Conservation (phyloP, 2,888 invertebrate species). For the Zygogramma bicolorata region DNA sequence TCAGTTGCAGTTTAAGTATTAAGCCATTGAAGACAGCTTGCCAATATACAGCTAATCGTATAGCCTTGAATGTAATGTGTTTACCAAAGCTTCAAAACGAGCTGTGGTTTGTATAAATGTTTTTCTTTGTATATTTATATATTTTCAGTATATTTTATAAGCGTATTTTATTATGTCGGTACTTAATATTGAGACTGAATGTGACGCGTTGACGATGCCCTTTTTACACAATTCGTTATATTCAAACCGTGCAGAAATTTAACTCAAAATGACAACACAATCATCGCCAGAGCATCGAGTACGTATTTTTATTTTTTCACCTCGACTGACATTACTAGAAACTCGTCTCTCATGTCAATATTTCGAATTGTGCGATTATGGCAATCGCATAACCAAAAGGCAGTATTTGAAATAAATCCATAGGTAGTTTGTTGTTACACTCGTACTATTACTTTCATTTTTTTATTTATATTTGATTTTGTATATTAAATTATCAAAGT, state of each 20-base stretch:
- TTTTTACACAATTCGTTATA: not conserved
- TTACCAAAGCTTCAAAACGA: constrained; percentile 36
- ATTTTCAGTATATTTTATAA: constrained; percentile 35
- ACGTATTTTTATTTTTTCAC: not conserved
- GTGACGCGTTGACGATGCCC: not conserved
- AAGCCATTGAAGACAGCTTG: constrained; percentile 7
- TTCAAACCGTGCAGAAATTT: not conserved
- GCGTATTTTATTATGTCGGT: constrained; percentile 35
- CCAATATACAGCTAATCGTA: constrained; percentile 32
- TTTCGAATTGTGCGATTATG: constrained; percentile 21
- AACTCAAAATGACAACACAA: not conserved
- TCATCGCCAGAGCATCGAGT: not conserved
- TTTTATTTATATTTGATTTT: constrained; percentile 34
- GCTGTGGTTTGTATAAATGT: constrained; percentile 46
- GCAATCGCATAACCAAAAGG: constrained; percentile 8
- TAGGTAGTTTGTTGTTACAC: constrained; percentile 35
- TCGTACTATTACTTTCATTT: constrained; percentile 30
- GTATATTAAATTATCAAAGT: constrained; percentile 53
- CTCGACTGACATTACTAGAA: not conserved
- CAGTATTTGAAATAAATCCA: constrained; percentile 32
- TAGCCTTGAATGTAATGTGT: constrained; percentile 47
- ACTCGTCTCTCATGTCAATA: not conserved
- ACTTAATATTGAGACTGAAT: constrained; percentile 46
- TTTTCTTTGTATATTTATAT: constrained; percentile 47
- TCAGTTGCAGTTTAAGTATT: not conserved